Conservation (phyloP, 2,797 vertebrate genomes). For the Arremon aurantiirostris region DNA sequence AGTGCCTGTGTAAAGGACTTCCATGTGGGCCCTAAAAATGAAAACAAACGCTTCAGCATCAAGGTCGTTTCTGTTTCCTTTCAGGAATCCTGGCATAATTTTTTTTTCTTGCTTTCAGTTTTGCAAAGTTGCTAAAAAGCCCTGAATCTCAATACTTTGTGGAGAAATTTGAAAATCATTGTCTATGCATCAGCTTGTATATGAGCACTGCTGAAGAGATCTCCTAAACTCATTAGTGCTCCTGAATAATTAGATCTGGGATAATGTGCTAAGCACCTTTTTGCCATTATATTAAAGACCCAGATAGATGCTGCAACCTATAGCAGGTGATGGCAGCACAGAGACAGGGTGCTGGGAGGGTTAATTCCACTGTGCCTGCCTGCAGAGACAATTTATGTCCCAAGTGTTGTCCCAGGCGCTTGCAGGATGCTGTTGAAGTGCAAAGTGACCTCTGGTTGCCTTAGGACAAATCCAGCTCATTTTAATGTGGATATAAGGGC, state of each 20-base stretch:
- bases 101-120: background rate
- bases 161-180: background rate
- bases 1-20: background rate
- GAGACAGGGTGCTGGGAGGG: background rate
- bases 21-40: background rate
- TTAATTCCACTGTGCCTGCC: background rate
- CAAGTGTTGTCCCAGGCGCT: background rate
- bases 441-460: background rate
- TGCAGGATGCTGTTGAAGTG: background rate
- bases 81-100: background rate
- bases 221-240: background rate
- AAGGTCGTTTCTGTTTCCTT: background rate
- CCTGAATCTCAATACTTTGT: background rate
- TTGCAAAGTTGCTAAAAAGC: background rate
- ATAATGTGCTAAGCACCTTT: background rate
- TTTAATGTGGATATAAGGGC: background rate
- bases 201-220: fast-evolving
- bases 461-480: background rate
- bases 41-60: background rate
- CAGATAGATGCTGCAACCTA: background rate
- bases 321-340: background rate
- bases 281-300: background rate
- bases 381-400: background rate
- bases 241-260: background rate
- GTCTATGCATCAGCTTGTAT: background rate